A percentile compares a stretch with the other conserved stretches of the same genome.
Evolutionary conservation across 53 echinoderm and acorn worm species (phyloP).

Genomic region (Arbacia lixula): DNA sequence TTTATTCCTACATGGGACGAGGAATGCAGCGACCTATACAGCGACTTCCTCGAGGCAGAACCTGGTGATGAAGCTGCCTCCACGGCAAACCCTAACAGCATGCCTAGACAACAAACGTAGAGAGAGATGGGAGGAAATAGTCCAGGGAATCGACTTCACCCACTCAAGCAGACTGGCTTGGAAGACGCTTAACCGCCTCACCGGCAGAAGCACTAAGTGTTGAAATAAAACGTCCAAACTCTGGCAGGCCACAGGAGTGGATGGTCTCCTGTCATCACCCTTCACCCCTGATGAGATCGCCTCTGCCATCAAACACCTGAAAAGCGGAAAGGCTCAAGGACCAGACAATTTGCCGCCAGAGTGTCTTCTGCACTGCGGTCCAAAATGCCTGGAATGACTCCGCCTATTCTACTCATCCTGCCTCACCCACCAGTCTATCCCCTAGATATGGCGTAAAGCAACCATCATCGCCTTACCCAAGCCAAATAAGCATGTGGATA

Average conservation of each 20-base stretch:
- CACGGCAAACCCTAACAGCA: constrained; percentile 19
- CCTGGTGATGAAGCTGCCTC: constrained; percentile 31
- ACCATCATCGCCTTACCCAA: too few relatives aligned
- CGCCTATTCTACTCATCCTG: neutral
- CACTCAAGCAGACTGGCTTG: constrained; percentile 49
- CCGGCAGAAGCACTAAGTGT: constrained; percentile 14
- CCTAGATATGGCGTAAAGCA: too few relatives aligned
- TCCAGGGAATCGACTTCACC: constrained; percentile 17
- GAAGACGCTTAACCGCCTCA: constrained; percentile 28
- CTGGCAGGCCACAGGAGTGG: too few relatives aligned
- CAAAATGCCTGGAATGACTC: constrained; percentile 28
- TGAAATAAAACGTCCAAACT: neutral
- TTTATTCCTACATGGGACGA: constrained; percentile 44
- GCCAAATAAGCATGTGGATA: neutral
- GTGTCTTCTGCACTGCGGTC: constrained; percentile 10
- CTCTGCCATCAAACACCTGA: neutral
- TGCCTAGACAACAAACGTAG: constrained; percentile 30
- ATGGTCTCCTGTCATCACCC: too few relatives aligned
- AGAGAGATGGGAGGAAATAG: constrained; percentile 23
- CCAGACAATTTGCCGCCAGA: constrained; percentile 51
- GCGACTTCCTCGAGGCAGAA: neutral
- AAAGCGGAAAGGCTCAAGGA: constrained; percentile 44
- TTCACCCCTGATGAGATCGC: constrained; percentile 19
- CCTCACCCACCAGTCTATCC: constrained; percentile 3
- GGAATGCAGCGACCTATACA: constrained; percentile 38